Base-by-base conservation (phyloP, 2,888 invertebrate genomes). In the Lithodes maja region DNA sequence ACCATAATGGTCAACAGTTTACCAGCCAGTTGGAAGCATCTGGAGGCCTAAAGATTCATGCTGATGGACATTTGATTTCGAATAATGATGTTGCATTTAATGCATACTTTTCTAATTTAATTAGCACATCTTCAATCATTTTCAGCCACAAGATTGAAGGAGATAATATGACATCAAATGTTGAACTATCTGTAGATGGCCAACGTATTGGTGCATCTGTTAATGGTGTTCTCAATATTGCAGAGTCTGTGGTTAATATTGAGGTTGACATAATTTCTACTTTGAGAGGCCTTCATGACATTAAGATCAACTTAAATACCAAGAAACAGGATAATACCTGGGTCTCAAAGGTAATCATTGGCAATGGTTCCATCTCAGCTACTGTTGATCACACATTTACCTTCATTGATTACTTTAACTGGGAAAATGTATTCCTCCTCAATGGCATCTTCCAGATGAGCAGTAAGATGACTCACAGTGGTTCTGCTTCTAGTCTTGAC, bases 271-370 rank as follows among this genome's bases (percentile, higher is more conserved):
- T 88, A 9, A 69, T 69, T 15, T 90, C 90, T 2, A 86, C 88
- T 5, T 80, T 85, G 61, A 55, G 52, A 71, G 85, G 71, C 33
- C 52, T 90, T n/a, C 75, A 88, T 74, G 79, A 79, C 17, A 74
- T 85, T n/a, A 91, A 91, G 53, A 53, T 91, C 15, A 78, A 69
- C 3, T 17, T 91, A 52, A 75, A 91, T 17, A 86, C 81, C 53
- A 52, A 68, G 69, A 89, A 77, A 55, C 74, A 83, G 1, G 82
- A 53, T 52, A 77, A 86, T 54, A 84, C 77, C 17, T 49, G 84
- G 71, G 85, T 69, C n/a, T 77, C 89, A 2, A 79, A 84, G 17
- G 55, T 85, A 5, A 69, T 52, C 1, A 17, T 91, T 3, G 81
- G 33, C n/a, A 83, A 84, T 50, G 89, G 74, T 2, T 33, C 54